These are phyloP conservation scores for Botia almorhae DNA, from an alignment of 2,797 vertebrate species.

Conservation along the genomic window DNA sequence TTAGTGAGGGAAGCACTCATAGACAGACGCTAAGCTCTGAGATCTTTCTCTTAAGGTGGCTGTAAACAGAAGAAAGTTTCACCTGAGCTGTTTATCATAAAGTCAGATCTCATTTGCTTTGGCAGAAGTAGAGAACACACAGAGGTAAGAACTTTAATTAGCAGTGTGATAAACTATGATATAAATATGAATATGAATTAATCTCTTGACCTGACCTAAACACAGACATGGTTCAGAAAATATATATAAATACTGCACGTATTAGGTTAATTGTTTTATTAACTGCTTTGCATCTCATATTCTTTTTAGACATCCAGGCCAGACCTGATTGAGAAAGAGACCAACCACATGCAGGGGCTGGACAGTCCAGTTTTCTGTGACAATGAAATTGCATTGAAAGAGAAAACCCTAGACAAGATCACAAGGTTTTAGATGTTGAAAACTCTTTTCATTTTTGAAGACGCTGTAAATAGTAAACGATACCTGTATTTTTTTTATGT, in stretches of 20 bases:
- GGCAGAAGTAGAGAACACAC: slow-evolving; percentile 53
- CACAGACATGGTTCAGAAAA: background rate
- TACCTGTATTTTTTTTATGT: slow-evolving; percentile 25
- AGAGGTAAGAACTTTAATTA: slow-evolving; percentile 65
- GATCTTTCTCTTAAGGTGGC: slow-evolving; percentile 69
- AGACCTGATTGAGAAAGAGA: slow-evolving; percentile 61
- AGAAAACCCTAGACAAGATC: slow-evolving; percentile 59
- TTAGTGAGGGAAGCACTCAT: background rate
- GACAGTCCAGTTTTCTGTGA: slow-evolving; percentile 66
- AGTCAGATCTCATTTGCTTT: slow-evolving; percentile 74
- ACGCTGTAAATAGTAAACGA: slow-evolving; percentile 35
- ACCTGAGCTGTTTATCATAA: slow-evolving; percentile 75
- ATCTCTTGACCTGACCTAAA: too few species aligned
- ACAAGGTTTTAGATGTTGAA: slow-evolving; percentile 68
- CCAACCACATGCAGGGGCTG: slow-evolving; percentile 57
- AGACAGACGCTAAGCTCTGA: background rate
- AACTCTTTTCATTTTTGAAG: background rate
- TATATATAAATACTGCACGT: background rate
- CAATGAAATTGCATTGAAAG: slow-evolving; percentile 52
- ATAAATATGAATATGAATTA: too few species aligned
- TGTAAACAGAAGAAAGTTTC: slow-evolving; percentile 72
- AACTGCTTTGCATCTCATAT: background rate
- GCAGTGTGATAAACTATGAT: background rate
- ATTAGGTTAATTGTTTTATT: background rate
- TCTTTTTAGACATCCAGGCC: slow-evolving; percentile 35